Evolutionary conservation across 2,888 invertebrate genomes (phyloP).

Genomic region (Phyllotreta cruciferae): DNA sequence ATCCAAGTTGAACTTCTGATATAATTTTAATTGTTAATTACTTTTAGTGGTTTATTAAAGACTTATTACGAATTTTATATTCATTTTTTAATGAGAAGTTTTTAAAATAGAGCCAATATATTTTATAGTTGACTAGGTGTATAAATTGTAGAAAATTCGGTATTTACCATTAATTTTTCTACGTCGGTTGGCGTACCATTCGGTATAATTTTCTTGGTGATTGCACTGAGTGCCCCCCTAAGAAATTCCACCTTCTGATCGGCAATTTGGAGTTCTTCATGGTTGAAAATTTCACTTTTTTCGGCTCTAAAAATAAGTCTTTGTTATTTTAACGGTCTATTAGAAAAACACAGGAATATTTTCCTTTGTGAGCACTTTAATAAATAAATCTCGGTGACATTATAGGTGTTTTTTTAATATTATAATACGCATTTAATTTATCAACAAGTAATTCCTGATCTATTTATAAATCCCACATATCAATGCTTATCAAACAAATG

Average conservation of each 20-base stretch:
- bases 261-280: conserved; percentile 82
- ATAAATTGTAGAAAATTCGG: conserved; percentile 2
- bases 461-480: no score
- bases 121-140: not conserved
- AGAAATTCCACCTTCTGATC: conserved; percentile 84
- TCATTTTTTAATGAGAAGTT: conserved; percentile 6
- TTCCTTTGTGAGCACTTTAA: not conserved
- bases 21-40: not conserved
- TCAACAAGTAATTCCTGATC: no score
- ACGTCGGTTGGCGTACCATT: conserved; percentile 48
- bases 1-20: not conserved
- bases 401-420: no score
- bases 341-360: not conserved
- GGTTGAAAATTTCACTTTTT: conserved; percentile 78
- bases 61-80: not conserved
- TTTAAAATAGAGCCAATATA: not conserved
- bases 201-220: conserved; percentile 68
- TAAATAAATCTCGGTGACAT: no score
- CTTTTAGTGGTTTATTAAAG: no score
- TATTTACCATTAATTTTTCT: conserved; percentile 66
- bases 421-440: no score
- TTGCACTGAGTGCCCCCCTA: conserved; percentile 70
- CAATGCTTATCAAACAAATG: no score
- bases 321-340: not conserved
- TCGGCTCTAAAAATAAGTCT: conserved; percentile 70